phyloP scores from a whole-genome alignment of 2,888 invertebrate species.

The Spilosoma lubricipeda region DNA sequence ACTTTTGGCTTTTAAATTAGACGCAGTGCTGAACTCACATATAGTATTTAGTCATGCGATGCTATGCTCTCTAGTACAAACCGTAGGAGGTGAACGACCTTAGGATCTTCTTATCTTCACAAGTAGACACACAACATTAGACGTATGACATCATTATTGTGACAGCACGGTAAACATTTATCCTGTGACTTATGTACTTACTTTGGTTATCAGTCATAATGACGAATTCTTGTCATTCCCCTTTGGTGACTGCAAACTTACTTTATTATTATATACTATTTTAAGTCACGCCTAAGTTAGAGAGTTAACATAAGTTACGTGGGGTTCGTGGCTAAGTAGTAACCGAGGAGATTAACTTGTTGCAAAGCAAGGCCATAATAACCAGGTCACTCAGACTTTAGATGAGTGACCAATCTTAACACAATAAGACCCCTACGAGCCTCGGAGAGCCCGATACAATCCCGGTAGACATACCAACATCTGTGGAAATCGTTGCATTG shows the following conservation, averaged over 20 bases:
- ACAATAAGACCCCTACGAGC: no score
- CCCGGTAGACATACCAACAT: no score
- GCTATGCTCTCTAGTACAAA: slow-evolving; percentile 67
- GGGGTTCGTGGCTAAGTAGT: no score
- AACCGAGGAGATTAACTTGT: neutral
- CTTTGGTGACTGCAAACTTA: slow-evolving; percentile 11
- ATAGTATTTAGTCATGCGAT: slow-evolving; percentile 75
- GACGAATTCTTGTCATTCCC: slow-evolving; percentile 46
- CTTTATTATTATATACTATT: neutral
- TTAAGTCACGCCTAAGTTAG: neutral
- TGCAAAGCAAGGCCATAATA: no score
- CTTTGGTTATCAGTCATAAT: slow-evolving; percentile 58
- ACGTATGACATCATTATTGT: slow-evolving; percentile 80
- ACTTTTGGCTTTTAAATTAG: slow-evolving; percentile 74
- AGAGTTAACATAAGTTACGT: no score
- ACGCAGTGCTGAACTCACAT: slow-evolving; percentile 62
- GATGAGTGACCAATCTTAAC: no score
- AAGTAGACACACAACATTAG: slow-evolving; percentile 76
- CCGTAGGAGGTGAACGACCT: slow-evolving; percentile 75
- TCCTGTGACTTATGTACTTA: slow-evolving; percentile 53
- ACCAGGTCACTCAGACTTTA: no score
- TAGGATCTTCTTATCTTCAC: slow-evolving; percentile 72
- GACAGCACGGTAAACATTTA: slow-evolving; percentile 66
- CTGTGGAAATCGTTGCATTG: no score
- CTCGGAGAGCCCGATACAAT: no score